Evolutionary conservation across 2,888 invertebrate genomes (phyloP).

Genomic region (Carterocephalus palaemon): DNA sequence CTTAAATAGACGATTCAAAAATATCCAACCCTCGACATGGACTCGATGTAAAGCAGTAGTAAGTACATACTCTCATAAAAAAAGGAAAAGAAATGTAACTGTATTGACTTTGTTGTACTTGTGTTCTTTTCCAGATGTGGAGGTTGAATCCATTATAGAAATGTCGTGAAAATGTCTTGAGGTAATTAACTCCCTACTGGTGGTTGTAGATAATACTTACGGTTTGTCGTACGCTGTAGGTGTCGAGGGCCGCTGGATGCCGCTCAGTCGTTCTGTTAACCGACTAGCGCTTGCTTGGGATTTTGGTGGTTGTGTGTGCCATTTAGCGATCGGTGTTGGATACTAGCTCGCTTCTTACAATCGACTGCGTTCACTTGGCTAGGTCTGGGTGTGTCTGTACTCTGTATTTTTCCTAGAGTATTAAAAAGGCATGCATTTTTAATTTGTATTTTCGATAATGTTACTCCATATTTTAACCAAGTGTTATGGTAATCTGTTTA

Average conservation of each 20-base stretch:
- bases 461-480: slow-evolving; percentile 9
- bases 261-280: slow-evolving; percentile 51
- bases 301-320: slow-evolving; percentile 50
- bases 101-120: slow-evolving; percentile 79
- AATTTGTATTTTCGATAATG: slow-evolving; percentile 11
- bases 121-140: slow-evolving; percentile 79
- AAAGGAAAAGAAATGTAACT: slow-evolving; percentile 42
- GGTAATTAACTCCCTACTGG: slow-evolving; percentile 79
- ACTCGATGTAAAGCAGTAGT: slow-evolving; percentile 77
- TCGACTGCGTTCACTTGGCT: slow-evolving; percentile 28
- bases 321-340: slow-evolving; percentile 59
- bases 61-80: slow-evolving; percentile 58
- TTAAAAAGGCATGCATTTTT: slow-evolving; percentile 29
- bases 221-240: slow-evolving; percentile 59
- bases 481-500: slow-evolving; percentile 2
- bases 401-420: slow-evolving; percentile 23
- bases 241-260: slow-evolving; percentile 37
- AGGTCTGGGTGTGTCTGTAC: slow-evolving; percentile 28
- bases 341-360: slow-evolving; percentile 29
- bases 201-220: slow-evolving; percentile 66
- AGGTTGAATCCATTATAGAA: slow-evolving; percentile 77
- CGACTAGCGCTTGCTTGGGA: slow-evolving; percentile 70
- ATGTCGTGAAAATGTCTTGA: slow-evolving; percentile 77
- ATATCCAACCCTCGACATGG: slow-evolving; percentile 50
- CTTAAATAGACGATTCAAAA: not conserved